These are phyloP conservation scores for Cynaeus angustus DNA, from an alignment of 2,888 invertebrate genomes.

Conservation along the genomic window DNA sequence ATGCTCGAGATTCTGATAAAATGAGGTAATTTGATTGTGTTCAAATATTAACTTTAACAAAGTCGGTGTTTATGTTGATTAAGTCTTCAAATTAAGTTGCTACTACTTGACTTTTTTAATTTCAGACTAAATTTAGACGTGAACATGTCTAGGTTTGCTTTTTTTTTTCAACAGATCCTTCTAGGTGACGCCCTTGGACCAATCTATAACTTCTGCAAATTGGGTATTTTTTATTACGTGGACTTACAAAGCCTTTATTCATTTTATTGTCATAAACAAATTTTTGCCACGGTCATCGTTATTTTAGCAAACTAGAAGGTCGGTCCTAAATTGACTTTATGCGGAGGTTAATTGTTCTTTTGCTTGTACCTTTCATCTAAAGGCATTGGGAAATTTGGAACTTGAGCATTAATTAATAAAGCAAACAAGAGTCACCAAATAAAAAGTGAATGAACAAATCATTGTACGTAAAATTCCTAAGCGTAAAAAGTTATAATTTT, in stretches of 20 bases:
- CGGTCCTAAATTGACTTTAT: constrained; percentile 15
- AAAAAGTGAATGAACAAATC: constrained; percentile 3
- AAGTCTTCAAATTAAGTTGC: too few species aligned
- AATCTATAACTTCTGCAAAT: too few species aligned
- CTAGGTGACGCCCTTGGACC: too few species aligned
- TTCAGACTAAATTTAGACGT: too few species aligned
- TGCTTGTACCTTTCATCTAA: not conserved
- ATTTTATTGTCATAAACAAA: constrained; percentile 19
- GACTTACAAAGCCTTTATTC: constrained; percentile 1
- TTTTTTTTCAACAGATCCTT: too few species aligned
- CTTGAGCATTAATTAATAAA: constrained; percentile 4
- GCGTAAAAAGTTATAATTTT: not conserved
- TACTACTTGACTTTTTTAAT: too few species aligned
- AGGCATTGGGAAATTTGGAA: too few species aligned
- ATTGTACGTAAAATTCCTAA: not conserved
- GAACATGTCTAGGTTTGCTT: too few species aligned
- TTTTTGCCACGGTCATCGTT: constrained; percentile 8
- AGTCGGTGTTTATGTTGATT: too few species aligned
- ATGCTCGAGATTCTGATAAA: not conserved
- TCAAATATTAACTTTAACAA: too few species aligned
- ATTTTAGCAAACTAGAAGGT: constrained; percentile 25
- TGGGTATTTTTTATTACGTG: too few species aligned
- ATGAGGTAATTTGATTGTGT: too few species aligned
- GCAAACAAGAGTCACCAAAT: constrained; percentile 8
- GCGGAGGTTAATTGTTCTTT: constrained; percentile 18